These are phyloP conservation scores for Illadopsis cleaveri DNA, from an alignment of 2,113 vertebrate genomes.

Conservation along the genomic window DNA sequence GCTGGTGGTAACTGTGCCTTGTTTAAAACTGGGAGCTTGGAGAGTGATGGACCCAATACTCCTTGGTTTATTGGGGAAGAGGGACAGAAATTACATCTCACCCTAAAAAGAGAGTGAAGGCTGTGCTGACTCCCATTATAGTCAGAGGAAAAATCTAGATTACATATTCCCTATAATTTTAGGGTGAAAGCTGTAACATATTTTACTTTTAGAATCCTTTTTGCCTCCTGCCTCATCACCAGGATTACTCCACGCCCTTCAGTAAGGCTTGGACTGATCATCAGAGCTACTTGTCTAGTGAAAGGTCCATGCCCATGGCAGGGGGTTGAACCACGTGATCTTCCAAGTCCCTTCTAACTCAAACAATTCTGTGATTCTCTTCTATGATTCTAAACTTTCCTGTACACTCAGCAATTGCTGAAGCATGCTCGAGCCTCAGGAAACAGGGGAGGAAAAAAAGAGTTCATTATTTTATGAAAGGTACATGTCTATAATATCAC, in stretches of 20 bases:
- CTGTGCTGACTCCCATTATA: neutral
- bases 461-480: neutral
- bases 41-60: fast-evolving
- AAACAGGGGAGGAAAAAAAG: neutral
- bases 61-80: neutral
- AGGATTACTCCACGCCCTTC: neutral
- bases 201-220: neutral
- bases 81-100: neutral
- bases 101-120: neutral
- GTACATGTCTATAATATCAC: neutral
- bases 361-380: neutral
- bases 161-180: fast-evolving
- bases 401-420: fast-evolving
- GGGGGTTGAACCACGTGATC: neutral
- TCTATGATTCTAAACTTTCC: neutral
- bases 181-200: neutral
- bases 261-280: neutral
- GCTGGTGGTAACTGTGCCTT: neutral
- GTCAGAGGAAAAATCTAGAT: neutral
- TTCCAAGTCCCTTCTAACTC: neutral
- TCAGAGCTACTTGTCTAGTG: neutral
- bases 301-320: neutral
- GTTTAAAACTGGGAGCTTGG: neutral
- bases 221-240: neutral
- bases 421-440: fast-evolving